A percentile compares a stretch with the other conserved stretches of the same genome.
phyloP scores from a whole-genome alignment of 2,113 vertebrate species.

The Marcusenius ussheri region DNA sequence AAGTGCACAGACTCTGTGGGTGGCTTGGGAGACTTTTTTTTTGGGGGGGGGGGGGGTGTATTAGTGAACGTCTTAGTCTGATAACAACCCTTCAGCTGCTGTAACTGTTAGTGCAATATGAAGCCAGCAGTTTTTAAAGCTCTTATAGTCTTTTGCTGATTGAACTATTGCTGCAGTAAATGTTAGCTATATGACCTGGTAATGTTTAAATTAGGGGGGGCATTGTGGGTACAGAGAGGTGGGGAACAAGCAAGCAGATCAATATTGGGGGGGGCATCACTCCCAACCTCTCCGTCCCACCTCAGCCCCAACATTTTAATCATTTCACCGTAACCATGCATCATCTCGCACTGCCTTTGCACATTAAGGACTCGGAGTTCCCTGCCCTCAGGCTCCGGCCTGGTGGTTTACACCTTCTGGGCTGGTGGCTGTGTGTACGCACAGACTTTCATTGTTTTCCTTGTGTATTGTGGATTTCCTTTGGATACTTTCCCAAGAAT shows the following conservation, averaged over 20 bases:
- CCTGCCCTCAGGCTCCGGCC: neutral
- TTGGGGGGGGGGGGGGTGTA: neutral
- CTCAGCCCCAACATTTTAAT: neutral
- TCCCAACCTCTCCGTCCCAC: neutral
- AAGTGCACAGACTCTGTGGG: no score
- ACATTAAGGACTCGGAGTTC: neutral
- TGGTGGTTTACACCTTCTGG: neutral
- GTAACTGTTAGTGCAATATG: neutral
- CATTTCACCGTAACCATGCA: neutral
- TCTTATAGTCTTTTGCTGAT: neutral
- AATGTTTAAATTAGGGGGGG: neutral
- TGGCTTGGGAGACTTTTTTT: no score
- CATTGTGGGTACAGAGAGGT: neutral
- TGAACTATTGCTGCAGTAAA: neutral
- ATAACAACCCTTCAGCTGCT: neutral
- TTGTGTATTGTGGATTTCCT: neutral
- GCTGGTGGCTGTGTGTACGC: neutral
- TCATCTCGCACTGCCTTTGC: neutral
- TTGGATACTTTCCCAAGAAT: neutral
- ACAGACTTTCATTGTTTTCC: neutral
- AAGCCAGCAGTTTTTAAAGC: neutral
- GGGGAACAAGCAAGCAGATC: neutral
- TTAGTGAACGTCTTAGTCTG: neutral
- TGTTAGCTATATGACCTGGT: neutral
- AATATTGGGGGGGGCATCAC: neutral